phyloP scores from a whole-genome alignment of 2,113 vertebrate species.

The Columba livia region DNA sequence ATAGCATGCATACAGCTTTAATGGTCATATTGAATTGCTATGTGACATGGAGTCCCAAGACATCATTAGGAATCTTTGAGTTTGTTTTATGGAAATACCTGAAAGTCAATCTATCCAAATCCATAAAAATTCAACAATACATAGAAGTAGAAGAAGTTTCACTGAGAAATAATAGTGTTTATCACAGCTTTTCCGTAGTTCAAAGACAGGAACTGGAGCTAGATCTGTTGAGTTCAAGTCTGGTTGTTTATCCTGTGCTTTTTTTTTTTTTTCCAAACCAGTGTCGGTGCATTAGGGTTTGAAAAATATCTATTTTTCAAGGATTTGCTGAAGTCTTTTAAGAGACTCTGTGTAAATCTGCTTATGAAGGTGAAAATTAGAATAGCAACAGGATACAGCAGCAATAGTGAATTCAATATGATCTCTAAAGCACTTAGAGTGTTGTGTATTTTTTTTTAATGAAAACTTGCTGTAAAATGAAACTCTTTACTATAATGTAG shows the following conservation, averaged over 20 bases:
- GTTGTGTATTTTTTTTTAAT: neutral
- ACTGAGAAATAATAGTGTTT: fast-evolving
- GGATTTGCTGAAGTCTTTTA: neutral
- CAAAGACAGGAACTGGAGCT: neutral
- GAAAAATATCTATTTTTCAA: neutral
- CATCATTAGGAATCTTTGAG: neutral
- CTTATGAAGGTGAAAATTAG: neutral
- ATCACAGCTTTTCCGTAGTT: neutral
- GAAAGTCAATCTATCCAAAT: neutral
- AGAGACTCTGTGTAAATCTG: neutral
- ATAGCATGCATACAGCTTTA: neutral
- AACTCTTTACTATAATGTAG: conserved; percentile 7
- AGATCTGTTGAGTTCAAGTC: neutral
- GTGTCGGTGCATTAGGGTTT: neutral
- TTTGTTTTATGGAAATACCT: neutral
- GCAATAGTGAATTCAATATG: neutral
- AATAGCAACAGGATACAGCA: neutral
- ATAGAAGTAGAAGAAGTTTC: neutral
- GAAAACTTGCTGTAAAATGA: neutral
- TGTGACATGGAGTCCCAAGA: neutral
- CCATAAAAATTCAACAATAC: neutral
- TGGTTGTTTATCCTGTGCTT: neutral
- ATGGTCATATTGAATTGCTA: neutral
- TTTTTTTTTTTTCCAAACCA: neutral
- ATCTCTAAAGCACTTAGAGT: neutral